Conservation (phyloP, 2,888 invertebrate species). For the Sesia bembeciformis region DNA sequence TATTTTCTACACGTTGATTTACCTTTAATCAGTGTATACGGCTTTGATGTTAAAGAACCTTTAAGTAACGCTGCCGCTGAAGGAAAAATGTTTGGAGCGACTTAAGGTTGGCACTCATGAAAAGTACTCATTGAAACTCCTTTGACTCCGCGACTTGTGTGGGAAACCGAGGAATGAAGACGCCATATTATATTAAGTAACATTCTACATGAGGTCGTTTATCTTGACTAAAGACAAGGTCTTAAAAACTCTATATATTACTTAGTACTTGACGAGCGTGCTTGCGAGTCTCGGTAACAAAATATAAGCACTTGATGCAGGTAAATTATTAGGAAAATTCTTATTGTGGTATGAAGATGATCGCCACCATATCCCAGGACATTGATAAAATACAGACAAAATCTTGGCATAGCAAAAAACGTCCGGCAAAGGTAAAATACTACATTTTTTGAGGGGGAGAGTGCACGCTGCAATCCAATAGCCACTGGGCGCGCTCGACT, state of each 20-base stretch:
- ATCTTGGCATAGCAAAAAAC: too few relatives aligned
- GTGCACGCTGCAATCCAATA: too few relatives aligned
- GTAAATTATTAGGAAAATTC: too few relatives aligned
- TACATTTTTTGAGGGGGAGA: too few relatives aligned
- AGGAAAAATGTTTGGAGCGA: slow-evolving; percentile 10
- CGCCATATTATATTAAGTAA: neutral
- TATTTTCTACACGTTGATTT: slow-evolving; percentile 22
- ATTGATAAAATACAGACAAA: too few relatives aligned
- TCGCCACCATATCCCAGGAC: too few relatives aligned
- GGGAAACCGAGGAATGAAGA: slow-evolving; percentile 4
- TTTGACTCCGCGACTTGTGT: slow-evolving; percentile 16
- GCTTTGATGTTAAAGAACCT: slow-evolving; percentile 29
- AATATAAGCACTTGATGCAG: too few relatives aligned
- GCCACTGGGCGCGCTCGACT: too few relatives aligned
- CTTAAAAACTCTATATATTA: neutral
- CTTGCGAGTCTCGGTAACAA: neutral
- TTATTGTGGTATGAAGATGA: too few relatives aligned
- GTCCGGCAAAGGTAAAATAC: too few relatives aligned
- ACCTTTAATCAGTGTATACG: slow-evolving; percentile 27
- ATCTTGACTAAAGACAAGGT: neutral
- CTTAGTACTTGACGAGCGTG: neutral
- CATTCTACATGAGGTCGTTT: neutral
- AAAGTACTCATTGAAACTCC: slow-evolving; percentile 11
- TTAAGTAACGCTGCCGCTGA: slow-evolving; percentile 27
- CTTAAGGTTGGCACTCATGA: slow-evolving; percentile 3